phyloP scores from a whole-genome alignment of 2,113 vertebrate genomes.

The Piaya cayana region DNA sequence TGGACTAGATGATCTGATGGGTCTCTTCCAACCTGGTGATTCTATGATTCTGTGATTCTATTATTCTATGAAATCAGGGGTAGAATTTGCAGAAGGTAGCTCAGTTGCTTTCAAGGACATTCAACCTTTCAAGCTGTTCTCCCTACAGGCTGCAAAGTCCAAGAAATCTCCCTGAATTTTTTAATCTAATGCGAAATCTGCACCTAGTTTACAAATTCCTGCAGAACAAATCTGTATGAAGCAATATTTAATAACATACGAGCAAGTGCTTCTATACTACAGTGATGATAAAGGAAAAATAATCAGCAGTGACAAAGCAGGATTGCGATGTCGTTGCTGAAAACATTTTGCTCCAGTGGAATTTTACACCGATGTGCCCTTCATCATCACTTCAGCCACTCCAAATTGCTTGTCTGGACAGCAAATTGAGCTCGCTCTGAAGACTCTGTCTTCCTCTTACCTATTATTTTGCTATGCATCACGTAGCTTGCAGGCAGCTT shows the following conservation, averaged over 20 bases:
- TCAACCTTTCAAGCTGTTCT: background rate
- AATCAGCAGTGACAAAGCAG: background rate
- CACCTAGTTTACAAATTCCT: background rate
- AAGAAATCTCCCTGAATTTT: background rate
- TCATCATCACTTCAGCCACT: background rate
- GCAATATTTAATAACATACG: background rate
- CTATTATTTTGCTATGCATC: constrained; percentile 26
- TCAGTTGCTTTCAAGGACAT: background rate
- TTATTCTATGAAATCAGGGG: too few relatives aligned
- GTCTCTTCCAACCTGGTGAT: too few relatives aligned
- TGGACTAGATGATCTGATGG: too few relatives aligned
- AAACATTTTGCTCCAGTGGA: background rate
- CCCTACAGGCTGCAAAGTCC: background rate
- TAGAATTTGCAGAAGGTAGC: background rate
- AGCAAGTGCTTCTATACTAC: background rate
- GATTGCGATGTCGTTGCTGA: background rate
- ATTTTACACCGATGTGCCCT: background rate
- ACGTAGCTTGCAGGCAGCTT: constrained; percentile 3
- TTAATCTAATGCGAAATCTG: background rate
- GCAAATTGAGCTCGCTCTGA: background rate
- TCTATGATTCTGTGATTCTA: too few relatives aligned
- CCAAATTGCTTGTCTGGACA: background rate
- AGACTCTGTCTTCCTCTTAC: constrained; percentile 5
- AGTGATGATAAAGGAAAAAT: background rate
- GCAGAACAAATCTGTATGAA: background rate